A percentile compares a stretch with the other conserved stretches of the same genome.
These are phyloP conservation scores for Hippocampus abdominalis DNA, from an alignment of 2,113 vertebrate genomes.

Conservation along the genomic window DNA sequence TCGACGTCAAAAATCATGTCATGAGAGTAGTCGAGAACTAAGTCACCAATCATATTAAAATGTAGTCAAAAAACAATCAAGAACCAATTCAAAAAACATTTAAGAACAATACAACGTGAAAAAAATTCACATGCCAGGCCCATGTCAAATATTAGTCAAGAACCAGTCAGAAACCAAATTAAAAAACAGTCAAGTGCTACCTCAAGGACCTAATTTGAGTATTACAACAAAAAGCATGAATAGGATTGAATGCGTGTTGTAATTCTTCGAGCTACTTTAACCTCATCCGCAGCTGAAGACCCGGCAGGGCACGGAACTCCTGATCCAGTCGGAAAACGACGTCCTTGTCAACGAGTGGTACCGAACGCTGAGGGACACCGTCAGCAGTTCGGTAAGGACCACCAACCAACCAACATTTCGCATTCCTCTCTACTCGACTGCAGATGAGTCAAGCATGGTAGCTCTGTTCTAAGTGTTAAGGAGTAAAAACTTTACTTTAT, in stretches of 20 bases:
- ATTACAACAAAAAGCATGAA: no score
- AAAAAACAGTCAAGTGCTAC: background rate
- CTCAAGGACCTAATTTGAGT: no score
- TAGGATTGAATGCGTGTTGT: no score
- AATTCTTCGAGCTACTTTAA: no score
- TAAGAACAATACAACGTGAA: background rate
- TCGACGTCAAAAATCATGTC: background rate
- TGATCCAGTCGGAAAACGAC: conserved; percentile 92
- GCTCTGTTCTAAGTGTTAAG: no score
- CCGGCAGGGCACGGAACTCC: conserved; percentile 85
- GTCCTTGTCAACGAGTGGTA: conserved; percentile 82
- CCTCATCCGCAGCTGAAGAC: conserved; percentile 82
- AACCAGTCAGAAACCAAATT: background rate
- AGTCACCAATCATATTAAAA: background rate
- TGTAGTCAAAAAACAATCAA: background rate
- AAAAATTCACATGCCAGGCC: background rate
- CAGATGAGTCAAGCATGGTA: no score
- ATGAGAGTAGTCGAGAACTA: background rate
- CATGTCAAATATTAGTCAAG: no score
- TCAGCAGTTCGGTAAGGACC: conserved; percentile 82
- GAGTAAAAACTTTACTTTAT: no score
- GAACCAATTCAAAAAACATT: background rate
- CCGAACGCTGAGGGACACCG: conserved; percentile 79
- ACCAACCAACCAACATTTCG: background rate
- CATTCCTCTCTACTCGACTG: background rate